Conservation (phyloP, 2,888 invertebrate genomes). For the Chrysopilus asiliformis region DNA sequence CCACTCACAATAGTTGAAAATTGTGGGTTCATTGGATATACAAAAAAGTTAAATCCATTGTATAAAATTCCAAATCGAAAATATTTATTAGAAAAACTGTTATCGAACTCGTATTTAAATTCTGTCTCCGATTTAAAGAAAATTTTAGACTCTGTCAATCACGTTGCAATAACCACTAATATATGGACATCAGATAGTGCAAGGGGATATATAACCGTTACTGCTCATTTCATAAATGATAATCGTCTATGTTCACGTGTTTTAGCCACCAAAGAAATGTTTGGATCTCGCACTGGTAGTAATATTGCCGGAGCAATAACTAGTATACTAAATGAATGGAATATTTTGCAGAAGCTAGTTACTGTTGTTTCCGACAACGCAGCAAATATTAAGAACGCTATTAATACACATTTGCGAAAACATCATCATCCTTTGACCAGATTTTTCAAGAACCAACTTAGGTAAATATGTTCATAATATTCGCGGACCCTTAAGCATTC, state of each 20-base stretch:
- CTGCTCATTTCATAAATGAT: conserved; percentile 16
- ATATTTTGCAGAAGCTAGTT: conserved; percentile 3
- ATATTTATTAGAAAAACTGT: no score
- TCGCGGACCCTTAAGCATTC: no score
- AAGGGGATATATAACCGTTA: conserved; percentile 17
- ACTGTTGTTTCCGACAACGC: conserved; percentile 18
- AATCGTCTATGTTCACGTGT: conserved; percentile 13
- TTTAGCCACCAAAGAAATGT: conserved; percentile 12
- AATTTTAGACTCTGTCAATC: no score
- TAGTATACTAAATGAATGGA: conserved; percentile 9
- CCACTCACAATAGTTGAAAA: no score
- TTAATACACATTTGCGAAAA: conserved; percentile 15
- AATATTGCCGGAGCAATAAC: conserved; percentile 12
- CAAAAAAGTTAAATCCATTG: no score
- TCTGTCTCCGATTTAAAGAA: no score
- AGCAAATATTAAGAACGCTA: conserved; percentile 18
- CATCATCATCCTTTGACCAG: conserved; percentile 16
- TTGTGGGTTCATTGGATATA: no score
- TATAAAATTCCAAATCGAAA: no score
- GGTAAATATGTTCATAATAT: no score
- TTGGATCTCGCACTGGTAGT: conserved; percentile 16
- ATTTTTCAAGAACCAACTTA: no score
- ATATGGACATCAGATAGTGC: conserved; percentile 17
- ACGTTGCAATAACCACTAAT: conserved; percentile 18
- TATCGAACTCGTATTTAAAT: no score